phyloP scores from a whole-genome alignment of 2,797 vertebrate genomes.

The Myotis myotis region DNA sequence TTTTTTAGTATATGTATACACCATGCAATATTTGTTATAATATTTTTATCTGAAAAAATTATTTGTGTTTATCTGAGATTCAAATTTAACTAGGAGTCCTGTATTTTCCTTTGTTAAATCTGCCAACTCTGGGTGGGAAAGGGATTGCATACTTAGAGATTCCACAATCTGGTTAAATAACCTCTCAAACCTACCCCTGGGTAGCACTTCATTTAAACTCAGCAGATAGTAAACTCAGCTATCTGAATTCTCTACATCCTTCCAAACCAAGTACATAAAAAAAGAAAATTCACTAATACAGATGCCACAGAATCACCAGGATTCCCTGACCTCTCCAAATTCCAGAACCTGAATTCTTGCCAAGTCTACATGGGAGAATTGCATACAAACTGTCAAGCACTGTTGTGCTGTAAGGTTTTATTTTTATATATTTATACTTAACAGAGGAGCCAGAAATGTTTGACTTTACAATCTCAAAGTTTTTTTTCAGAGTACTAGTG shows the following conservation, averaged over 20 bases:
- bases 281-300: not conserved
- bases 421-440: constrained; percentile 57
- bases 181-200: not conserved
- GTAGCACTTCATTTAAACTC: constrained; percentile 30
- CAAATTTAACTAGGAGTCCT: constrained; percentile 3
- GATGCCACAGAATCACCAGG: constrained; percentile 46
- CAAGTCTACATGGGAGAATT: not conserved
- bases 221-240: constrained; percentile 7
- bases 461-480: constrained; percentile 14
- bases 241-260: not conserved
- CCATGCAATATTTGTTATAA: not conserved
- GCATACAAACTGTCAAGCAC: not conserved
- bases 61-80: not conserved
- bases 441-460: constrained; percentile 17
- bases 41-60: not conserved
- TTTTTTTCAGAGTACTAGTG: constrained; percentile 12
- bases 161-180: constrained; percentile 43
- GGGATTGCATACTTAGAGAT: constrained; percentile 6
- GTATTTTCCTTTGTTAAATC: constrained; percentile 46
- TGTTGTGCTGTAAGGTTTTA: constrained; percentile 18
- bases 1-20: not conserved
- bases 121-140: not conserved
- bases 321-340: constrained; percentile 42
- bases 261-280: constrained; percentile 17
- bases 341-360: constrained; percentile 6